A percentile compares a stretch with the other conserved stretches of the same genome.
Evolutionary conservation across 2,113 vertebrate species (phyloP).

Genomic region (Leucosticte australis): DNA sequence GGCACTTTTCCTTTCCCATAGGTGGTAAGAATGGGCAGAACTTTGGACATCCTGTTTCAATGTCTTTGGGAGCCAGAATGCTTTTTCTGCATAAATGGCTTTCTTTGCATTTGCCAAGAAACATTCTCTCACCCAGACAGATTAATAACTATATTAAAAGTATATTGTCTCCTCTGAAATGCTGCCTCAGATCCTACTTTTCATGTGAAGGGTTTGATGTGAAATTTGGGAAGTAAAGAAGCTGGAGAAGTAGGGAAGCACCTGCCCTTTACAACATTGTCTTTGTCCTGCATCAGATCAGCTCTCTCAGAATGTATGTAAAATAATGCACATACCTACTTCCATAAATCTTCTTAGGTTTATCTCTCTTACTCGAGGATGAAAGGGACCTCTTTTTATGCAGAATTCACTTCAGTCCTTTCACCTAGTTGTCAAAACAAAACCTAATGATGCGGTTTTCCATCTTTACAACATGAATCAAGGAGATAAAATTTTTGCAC

Average conservation of each 20-base stretch:
- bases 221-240: background rate
- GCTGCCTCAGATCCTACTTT: background rate
- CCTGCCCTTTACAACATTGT: background rate
- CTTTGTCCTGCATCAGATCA: background rate
- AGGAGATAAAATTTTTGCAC: conserved; percentile 1
- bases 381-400: background rate
- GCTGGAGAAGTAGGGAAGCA: background rate
- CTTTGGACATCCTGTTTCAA: conserved; percentile 15
- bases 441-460: conserved; percentile 19
- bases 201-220: background rate
- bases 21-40: conserved; percentile 24
- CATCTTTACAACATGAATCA: background rate
- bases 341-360: background rate
- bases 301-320: background rate
- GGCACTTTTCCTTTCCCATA: background rate
- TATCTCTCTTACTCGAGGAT: background rate
- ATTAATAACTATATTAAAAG: background rate
- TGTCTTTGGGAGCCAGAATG: background rate
- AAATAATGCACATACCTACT: background rate
- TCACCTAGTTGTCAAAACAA: conserved; percentile 39
- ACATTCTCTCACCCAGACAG: background rate
- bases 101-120: conserved; percentile 15
- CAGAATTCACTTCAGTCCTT: conserved; percentile 26
- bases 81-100: background rate
- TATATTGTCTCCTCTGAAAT: background rate